These are phyloP conservation scores for Channa argus DNA, from an alignment of 2,113 vertebrate genomes.

Conservation along the genomic window DNA sequence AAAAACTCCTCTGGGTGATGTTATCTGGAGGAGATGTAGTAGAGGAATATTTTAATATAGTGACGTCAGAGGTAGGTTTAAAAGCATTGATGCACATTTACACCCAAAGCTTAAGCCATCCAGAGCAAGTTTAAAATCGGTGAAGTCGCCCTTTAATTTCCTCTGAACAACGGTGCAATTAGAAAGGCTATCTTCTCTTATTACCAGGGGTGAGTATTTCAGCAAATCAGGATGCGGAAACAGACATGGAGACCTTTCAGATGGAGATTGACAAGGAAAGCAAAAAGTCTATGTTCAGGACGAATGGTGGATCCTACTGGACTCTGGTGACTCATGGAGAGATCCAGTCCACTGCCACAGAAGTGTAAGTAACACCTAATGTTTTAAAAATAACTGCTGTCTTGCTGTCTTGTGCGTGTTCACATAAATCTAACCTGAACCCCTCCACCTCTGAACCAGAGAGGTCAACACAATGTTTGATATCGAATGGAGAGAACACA, in stretches of 20 bases:
- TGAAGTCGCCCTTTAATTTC: background rate
- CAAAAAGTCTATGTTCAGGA: constrained; percentile 92
- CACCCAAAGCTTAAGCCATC: no score
- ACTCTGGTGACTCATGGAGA: constrained; percentile 93
- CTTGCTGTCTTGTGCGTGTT: background rate
- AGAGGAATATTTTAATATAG: no score
- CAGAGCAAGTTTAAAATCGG: no score
- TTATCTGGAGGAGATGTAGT: no score
- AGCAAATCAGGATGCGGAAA: constrained; percentile 95
- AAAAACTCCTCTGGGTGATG: no score
- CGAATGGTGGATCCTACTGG: constrained; percentile 93
- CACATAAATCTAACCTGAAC: background rate
- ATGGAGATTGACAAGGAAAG: constrained; percentile 93
- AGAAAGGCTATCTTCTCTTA: constrained; percentile 12
- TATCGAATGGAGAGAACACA: constrained; percentile 91
- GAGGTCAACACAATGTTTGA: constrained; percentile 93
- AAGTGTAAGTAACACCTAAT: constrained; percentile 85
- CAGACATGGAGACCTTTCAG: constrained; percentile 95
- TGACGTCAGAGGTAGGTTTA: no score
- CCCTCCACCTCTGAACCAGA: constrained; percentile 68
- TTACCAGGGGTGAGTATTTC: constrained; percentile 92
- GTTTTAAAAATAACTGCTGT: background rate
- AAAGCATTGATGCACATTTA: no score
- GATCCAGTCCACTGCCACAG: constrained; percentile 92
- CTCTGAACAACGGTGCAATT: constrained; percentile 2